These are phyloP conservation scores for Mionectes macconnelli DNA, from an alignment of 2,113 vertebrate species.

Conservation along the genomic window DNA sequence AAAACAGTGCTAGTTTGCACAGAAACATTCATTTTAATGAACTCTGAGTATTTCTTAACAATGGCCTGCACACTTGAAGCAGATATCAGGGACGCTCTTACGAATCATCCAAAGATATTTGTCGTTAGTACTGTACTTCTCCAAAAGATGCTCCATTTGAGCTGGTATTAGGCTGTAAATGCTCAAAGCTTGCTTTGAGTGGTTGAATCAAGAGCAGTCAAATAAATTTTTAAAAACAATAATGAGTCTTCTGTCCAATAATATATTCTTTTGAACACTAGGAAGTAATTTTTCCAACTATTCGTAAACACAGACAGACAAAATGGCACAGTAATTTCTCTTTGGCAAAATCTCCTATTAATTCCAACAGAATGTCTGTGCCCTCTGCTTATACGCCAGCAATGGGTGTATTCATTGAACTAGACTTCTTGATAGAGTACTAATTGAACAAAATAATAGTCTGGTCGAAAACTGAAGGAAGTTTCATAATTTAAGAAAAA, in stretches of 20 bases:
- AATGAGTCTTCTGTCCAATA: background rate
- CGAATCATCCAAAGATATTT: background rate
- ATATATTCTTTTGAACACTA: background rate
- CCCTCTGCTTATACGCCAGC: background rate
- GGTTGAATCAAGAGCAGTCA: background rate
- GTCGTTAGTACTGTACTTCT: background rate
- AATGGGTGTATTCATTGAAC: background rate
- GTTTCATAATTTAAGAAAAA: background rate
- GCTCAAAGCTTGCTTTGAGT: background rate
- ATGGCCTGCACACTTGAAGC: background rate
- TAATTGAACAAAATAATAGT: background rate
- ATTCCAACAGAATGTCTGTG: background rate
- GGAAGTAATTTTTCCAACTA: background rate
- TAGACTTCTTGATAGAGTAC: background rate
- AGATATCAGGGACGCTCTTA: background rate
- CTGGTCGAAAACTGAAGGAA: background rate
- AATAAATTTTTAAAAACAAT: background rate
- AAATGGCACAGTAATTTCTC: background rate
- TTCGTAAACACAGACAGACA: background rate
- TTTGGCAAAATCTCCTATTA: background rate
- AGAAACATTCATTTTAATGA: background rate
- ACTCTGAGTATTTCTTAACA: background rate
- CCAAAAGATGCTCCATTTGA: background rate
- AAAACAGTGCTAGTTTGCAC: background rate
- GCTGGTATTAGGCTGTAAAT: background rate